Evolutionary conservation across 1,140 invertebrate species (phyloP).

Genomic region (Drosophila ironensis): DNA sequence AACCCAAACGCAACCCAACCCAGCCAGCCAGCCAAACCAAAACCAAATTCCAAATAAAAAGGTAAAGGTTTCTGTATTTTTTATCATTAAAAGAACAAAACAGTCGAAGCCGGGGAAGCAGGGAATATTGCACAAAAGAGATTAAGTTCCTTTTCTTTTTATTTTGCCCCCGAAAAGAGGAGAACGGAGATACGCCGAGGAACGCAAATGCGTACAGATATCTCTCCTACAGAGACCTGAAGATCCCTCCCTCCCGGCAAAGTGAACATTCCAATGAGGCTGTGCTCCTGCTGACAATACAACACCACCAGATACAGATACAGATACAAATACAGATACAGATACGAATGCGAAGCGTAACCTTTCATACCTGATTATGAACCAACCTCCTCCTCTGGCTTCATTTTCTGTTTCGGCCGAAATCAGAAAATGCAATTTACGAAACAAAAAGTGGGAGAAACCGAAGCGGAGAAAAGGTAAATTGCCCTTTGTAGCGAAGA

Average conservation of each 20-base stretch:
- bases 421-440: slow-evolving; percentile 80
- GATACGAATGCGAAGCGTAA: slow-evolving; percentile 55
- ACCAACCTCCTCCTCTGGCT: slow-evolving; percentile 8
- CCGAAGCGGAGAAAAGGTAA: slow-evolving; percentile 34
- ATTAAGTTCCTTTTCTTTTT: slow-evolving; percentile 69
- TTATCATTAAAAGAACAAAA: slow-evolving; percentile 80
- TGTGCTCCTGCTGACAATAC: slow-evolving; percentile 48
- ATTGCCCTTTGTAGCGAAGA: slow-evolving; percentile 52
- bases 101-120: slow-evolving; percentile 19
- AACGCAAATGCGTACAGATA: slow-evolving; percentile 63
- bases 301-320: slow-evolving; percentile 19
- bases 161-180: slow-evolving; percentile 1
- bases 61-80: slow-evolving; percentile 70
- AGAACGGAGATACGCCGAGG: slow-evolving; percentile 14
- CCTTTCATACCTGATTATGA: slow-evolving; percentile 79
- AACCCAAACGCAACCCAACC: no score
- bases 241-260: slow-evolving; percentile 43
- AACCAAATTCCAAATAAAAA: slow-evolving; percentile 76
- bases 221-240: slow-evolving; percentile 28
- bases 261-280: slow-evolving; percentile 66
- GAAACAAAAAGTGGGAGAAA: slow-evolving; percentile 57
- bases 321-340: slow-evolving; percentile 9
- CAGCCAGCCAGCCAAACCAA: neutral
- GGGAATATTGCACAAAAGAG: slow-evolving; percentile 75
- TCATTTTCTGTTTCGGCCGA: slow-evolving; percentile 49